Conservation (phyloP, 2,797 vertebrate species). For the Liasis olivaceus region DNA sequence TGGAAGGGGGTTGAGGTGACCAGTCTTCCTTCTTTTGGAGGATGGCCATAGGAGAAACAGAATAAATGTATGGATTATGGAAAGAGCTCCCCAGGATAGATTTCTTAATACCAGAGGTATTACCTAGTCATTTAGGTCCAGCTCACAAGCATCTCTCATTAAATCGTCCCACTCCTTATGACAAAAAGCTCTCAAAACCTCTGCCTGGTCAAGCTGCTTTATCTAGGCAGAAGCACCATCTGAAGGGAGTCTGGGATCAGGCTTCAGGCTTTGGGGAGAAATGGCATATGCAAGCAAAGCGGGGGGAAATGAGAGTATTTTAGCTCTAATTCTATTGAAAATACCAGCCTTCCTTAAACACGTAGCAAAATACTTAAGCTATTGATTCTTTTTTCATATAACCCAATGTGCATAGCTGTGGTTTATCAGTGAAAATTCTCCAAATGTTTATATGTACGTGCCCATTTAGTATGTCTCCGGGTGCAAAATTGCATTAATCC, state of each 20-base stretch:
- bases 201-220: background rate
- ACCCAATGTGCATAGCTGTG: no score
- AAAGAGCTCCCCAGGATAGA: background rate
- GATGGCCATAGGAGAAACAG: background rate
- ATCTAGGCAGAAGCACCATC: background rate
- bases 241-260: background rate
- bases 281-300: background rate
- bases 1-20: no score
- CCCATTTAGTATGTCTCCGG: no score
- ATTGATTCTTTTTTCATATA: no score
- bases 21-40: background rate
- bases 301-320: background rate
- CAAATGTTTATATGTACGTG: no score
- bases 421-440: no score
- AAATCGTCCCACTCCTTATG: background rate
- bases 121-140: background rate
- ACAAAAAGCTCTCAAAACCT: no score
- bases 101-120: background rate
- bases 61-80: background rate
- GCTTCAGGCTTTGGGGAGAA: background rate
- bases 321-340: background rate
- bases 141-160: background rate
- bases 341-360: background rate
- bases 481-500: no score
- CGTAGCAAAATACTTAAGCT: no score